A percentile compares a stretch with the other conserved stretches of the same genome.
Evolutionary conservation across 2,797 vertebrate species (phyloP).

Genomic region (Mus minutoides): DNA sequence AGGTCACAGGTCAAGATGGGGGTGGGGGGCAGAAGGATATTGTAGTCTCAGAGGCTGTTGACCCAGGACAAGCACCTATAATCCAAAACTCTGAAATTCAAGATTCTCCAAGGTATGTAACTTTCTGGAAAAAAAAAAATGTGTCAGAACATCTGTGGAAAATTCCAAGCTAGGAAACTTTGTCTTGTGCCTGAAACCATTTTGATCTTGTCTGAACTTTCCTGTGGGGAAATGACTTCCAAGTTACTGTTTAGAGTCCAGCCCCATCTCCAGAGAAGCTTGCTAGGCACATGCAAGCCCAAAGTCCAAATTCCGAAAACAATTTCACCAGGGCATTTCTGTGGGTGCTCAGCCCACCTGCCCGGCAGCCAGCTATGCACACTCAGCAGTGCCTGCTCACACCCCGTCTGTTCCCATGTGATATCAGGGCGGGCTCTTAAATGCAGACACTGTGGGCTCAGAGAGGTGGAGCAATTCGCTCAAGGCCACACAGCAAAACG

Average conservation of each 20-base stretch:
- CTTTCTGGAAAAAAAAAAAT: not conserved
- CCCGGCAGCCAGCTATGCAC: rapidly evolving
- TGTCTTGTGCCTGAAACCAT: not conserved
- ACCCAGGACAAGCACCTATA: not conserved
- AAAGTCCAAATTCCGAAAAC: not conserved
- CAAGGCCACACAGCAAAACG: not conserved
- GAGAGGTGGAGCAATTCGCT: not conserved
- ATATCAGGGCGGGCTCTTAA: not conserved
- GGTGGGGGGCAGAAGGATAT: not conserved
- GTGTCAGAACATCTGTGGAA: not conserved
- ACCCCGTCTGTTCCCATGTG: not conserved
- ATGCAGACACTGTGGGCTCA: not conserved
- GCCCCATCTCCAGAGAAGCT: not conserved
- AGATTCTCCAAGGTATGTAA: not conserved
- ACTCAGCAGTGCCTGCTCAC: rapidly evolving
- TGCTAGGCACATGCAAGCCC: not conserved
- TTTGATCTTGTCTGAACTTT: not conserved
- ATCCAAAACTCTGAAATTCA: not conserved
- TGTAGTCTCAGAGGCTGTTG: not conserved
- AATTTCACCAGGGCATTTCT: no score
- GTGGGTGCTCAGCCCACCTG: not conserved
- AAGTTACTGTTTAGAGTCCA: not conserved
- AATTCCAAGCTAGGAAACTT: not conserved
- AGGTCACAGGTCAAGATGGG: no score
- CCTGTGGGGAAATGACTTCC: not conserved